Percentiles rank a stretch among this genome's conserved stretches.
These are phyloP conservation scores for Drosophila paranaensis DNA, from an alignment of 2,888 invertebrate species.

Conservation along the genomic window DNA sequence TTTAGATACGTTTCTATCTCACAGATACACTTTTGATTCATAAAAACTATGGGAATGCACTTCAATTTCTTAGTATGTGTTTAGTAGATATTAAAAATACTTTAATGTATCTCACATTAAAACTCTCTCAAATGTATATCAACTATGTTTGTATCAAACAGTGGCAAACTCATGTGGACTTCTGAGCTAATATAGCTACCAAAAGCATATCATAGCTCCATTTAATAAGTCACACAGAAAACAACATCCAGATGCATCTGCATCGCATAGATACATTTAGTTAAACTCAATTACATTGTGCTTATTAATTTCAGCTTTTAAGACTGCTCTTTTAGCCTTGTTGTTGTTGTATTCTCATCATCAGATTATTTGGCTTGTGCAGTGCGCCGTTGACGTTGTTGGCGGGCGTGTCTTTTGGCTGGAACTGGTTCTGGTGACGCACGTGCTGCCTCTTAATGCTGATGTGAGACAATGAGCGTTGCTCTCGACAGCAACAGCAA, in stretches of 20 bases:
- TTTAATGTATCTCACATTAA: too few species aligned
- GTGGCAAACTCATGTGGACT: background rate
- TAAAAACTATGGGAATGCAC: too few species aligned
- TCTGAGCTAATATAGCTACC: background rate
- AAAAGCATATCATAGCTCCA: too few species aligned
- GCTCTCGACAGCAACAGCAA: constrained; percentile 27
- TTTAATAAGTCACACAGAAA: background rate
- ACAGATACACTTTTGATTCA: too few species aligned
- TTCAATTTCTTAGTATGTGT: too few species aligned
- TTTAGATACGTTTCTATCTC: too few species aligned
- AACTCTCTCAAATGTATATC: too few species aligned
- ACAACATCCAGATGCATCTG: background rate
- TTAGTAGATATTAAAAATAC: too few species aligned
- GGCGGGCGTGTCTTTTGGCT: constrained; percentile 22
- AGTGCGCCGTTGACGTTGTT: constrained; percentile 38
- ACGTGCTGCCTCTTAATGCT: constrained; percentile 49
- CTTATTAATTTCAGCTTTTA: constrained; percentile 22
- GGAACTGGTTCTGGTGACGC: constrained; percentile 75
- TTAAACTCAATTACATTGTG: constrained; percentile 12
- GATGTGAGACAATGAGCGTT: constrained; percentile 60
- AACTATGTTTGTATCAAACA: background rate
- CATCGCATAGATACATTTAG: constrained; percentile 16
- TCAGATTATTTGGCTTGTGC: constrained; percentile 36
- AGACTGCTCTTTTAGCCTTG: background rate
- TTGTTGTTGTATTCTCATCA: constrained; percentile 1